Evolutionary conservation across 2,888 invertebrate species (phyloP), one percentile per base, ranked within the genome.

Genomic region (Apamea sordens): DNA sequence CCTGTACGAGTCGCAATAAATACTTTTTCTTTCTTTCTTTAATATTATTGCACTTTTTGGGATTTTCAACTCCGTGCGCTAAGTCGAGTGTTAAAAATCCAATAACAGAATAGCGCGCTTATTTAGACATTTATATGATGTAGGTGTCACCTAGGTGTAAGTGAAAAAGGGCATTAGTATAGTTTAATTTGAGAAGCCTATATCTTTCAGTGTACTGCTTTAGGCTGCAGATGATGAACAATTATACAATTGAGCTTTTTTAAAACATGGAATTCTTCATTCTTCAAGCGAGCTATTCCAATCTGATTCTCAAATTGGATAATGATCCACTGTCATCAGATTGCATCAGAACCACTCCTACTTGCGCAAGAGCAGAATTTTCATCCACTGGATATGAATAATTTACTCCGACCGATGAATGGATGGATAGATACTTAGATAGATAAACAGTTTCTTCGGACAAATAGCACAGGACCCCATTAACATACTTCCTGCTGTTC

Each of bases 391-490:
- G 13, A 44, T 83, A 13, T 59, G 32, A 24, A 18, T 15, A 53
- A 67, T 53, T 61, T 36, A 65, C 59, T 70, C 44, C 6, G n/a
- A 15, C 41, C n/a, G 41, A 69, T 72, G 71, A 56, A 63, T 41
- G 36, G 53, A 68, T 63, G 24, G 50, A 41, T 84, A 82, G 63
- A 79, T 56, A n/a, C n/a, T n/a, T n/a, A n/a, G n/a, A n/a, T 63
- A 18, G 50, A 41, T 84, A 82, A 68, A 79, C 63, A 69, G 32
- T 83, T 83, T 83, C 63, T 84, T 72, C 24, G 59, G 50, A 44
- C n/a, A 79, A 84, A 69, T 64, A 84, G 69, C 80, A 73, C 85
- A 82, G 73, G 68, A 84, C 63, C 63, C n/a, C 69, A 59, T 82
- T 79, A 73, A 69, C 24, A 69, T 50, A 69, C 50, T 82, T 79